A percentile compares a stretch with the other conserved stretches of the same genome.
These are phyloP conservation scores for Callopanchax toddi DNA, from an alignment of 2,113 vertebrate species.

Conservation along the genomic window DNA sequence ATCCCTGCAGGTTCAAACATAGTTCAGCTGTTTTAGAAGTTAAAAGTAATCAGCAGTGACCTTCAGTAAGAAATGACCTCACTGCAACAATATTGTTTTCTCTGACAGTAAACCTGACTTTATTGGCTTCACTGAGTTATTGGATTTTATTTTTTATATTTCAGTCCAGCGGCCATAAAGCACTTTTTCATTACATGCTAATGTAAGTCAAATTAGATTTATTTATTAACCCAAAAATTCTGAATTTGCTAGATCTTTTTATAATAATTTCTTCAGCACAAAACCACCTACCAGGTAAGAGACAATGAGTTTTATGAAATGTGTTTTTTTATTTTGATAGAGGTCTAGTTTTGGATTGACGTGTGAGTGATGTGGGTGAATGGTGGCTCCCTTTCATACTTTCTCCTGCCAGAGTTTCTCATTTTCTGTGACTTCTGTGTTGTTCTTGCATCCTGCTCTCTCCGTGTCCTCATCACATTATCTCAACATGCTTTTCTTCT, in stretches of 20 bases:
- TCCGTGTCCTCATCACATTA: constrained; percentile 44
- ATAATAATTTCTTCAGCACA: neutral
- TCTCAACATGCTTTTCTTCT: constrained; percentile 53
- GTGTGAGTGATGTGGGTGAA: neutral
- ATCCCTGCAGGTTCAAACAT: neutral
- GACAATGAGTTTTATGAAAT: neutral
- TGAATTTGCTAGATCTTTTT: constrained; percentile 2
- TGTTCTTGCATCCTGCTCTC: neutral
- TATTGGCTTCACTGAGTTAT: neutral
- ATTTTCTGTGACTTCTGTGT: constrained; percentile 11
- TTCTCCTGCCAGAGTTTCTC: constrained; percentile 15
- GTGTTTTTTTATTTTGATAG: neutral
- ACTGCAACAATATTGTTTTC: neutral
- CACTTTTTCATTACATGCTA: constrained; percentile 14
- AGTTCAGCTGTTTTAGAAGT: neutral
- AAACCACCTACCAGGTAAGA: neutral
- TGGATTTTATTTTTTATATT: constrained; percentile 2
- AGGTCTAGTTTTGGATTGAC: constrained; percentile 2
- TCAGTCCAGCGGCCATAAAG: neutral
- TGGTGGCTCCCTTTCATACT: constrained; percentile 3
- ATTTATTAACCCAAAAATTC: neutral
- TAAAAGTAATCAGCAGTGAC: neutral
- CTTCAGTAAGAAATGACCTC: neutral
- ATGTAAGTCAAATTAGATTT: constrained; percentile 7
- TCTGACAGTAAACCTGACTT: neutral